These are phyloP conservation scores for Drosophila vallismaia DNA, from an alignment of 2,888 invertebrate species.

Conservation along the genomic window DNA sequence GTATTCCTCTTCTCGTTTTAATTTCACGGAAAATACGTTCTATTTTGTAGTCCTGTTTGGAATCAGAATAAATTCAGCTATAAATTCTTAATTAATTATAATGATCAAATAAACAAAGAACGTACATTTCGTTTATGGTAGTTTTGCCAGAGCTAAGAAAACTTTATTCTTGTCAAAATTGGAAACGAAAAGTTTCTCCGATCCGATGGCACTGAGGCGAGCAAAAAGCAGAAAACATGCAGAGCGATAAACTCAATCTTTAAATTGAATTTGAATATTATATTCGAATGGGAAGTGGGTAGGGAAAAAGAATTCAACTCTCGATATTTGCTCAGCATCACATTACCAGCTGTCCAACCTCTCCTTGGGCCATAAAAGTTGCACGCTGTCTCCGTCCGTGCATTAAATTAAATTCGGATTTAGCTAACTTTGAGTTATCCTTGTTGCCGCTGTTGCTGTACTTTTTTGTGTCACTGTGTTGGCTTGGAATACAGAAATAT, in stretches of 20 bases:
- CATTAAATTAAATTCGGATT: slow-evolving; percentile 79
- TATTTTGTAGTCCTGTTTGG: not conserved
- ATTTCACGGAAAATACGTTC: not conserved
- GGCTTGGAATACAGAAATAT: slow-evolving; percentile 5
- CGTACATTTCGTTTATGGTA: not conserved
- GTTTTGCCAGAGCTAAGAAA: not conserved
- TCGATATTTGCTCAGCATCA: slow-evolving; percentile 71
- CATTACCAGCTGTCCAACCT: slow-evolving; percentile 65
- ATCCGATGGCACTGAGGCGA: slow-evolving; percentile 37
- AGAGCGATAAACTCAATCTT: slow-evolving; percentile 75
- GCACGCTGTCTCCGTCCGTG: slow-evolving; percentile 70
- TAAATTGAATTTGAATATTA: slow-evolving; percentile 79
- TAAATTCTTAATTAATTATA: not conserved
- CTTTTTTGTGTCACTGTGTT: slow-evolving; percentile 56
- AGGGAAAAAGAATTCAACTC: slow-evolving; percentile 44
- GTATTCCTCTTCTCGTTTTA: not conserved
- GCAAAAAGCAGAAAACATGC: slow-evolving; percentile 68
- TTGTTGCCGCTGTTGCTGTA: slow-evolving; percentile 53
- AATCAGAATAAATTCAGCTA: not conserved
- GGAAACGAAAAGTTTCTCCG: slow-evolving; percentile 27
- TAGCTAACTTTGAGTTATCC: slow-evolving; percentile 66
- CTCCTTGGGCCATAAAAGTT: slow-evolving; percentile 66
- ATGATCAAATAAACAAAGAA: not conserved
- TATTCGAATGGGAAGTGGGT: slow-evolving; percentile 32
- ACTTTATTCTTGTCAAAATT: slow-evolving; percentile 5